These are phyloP conservation scores for Leucophenga maculata DNA, from an alignment of 2,888 invertebrate genomes.

Conservation along the genomic window DNA sequence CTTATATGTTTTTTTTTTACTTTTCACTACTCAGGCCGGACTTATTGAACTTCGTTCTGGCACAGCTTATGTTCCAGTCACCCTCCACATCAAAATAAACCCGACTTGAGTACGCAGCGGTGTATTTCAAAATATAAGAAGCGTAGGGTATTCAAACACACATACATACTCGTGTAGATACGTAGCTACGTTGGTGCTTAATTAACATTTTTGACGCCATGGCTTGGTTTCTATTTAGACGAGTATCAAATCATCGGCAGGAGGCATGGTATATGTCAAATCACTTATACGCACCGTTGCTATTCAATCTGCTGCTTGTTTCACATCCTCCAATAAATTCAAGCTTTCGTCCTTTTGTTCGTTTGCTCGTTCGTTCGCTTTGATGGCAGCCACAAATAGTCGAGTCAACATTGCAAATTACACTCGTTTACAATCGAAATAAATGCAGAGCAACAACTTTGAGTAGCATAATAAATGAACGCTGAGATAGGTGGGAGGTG, in stretches of 20 bases:
- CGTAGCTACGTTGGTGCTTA: not conserved
- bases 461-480: slow-evolving; percentile 1
- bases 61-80: too few species aligned
- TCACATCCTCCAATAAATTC: too few species aligned
- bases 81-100: too few species aligned
- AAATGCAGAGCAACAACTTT: slow-evolving; percentile 29
- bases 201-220: slow-evolving; percentile 15
- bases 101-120: too few species aligned
- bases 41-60: too few species aligned
- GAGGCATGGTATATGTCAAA: slow-evolving; percentile 4
- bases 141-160: too few species aligned
- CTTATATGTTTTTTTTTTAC: too few species aligned
- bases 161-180: not conserved
- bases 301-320: not conserved
- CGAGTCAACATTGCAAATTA: slow-evolving; percentile 55
- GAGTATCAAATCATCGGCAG: not conserved
- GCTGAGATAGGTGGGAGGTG: too few species aligned
- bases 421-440: slow-evolving; percentile 51
- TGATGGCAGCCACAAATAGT: slow-evolving; percentile 45
- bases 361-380: not conserved
- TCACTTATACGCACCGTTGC: slow-evolving; percentile 24
- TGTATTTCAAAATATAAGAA: too few species aligned
- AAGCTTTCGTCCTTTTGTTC: not conserved
- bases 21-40: too few species aligned
- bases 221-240: not conserved